Conservation (phyloP, 2,888 invertebrate genomes). For the Dryocosmus kuriphilus region DNA sequence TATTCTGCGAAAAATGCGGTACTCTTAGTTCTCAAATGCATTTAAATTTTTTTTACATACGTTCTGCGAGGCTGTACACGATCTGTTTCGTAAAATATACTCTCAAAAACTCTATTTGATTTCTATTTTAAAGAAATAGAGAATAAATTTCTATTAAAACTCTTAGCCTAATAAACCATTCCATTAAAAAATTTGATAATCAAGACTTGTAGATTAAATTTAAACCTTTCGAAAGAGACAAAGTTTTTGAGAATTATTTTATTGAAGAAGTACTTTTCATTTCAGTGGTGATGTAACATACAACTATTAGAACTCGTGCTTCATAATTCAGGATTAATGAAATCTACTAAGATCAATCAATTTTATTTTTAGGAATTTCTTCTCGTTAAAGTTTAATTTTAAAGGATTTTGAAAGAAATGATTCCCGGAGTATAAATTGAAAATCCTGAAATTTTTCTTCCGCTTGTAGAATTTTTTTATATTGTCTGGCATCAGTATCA, state of each 20-base stretch:
- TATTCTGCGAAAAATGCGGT: background rate
- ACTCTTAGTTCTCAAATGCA: constrained; percentile 21
- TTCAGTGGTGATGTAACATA: background rate
- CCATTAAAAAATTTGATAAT: too few relatives aligned
- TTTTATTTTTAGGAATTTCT: background rate
- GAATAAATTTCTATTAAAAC: background rate
- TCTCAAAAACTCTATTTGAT: background rate
- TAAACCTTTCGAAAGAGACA: background rate
- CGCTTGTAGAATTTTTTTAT: background rate
- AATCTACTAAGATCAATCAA: background rate
- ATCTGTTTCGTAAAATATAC: background rate
- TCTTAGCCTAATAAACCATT: too few relatives aligned
- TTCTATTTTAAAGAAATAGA: background rate
- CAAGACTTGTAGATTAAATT: background rate
- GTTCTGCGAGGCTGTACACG: constrained; percentile 29
- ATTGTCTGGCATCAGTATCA: constrained; percentile 8
- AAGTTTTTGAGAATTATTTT: constrained; percentile 10
- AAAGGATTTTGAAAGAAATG: background rate
- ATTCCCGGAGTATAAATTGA: background rate
- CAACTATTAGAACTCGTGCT: background rate
- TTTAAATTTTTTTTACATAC: constrained; percentile 24
- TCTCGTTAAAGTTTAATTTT: background rate
- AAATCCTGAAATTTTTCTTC: background rate
- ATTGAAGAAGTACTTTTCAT: background rate
- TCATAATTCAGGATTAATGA: background rate